phyloP scores from a whole-genome alignment of 1,140 invertebrate genomes.

The Mamestra configurata region DNA sequence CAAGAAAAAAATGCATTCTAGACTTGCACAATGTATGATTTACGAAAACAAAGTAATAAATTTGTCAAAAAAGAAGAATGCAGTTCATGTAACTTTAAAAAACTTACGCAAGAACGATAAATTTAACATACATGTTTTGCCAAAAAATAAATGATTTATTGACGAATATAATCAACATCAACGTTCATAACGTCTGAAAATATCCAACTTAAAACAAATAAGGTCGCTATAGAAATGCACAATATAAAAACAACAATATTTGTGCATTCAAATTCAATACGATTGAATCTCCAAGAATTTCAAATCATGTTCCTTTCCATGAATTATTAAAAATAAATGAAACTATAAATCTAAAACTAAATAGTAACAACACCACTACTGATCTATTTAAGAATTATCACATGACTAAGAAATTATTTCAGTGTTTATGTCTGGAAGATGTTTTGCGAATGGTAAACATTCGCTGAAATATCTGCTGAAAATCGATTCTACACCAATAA shows the following conservation, averaged over 20 bases:
- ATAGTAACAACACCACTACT: conserved; percentile 44
- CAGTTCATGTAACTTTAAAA: not conserved
- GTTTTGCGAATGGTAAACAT: conserved; percentile 66
- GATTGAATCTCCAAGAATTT: not conserved
- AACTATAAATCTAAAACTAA: not conserved
- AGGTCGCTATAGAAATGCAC: not conserved
- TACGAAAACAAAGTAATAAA: not conserved
- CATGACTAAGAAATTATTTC: conserved; percentile 55
- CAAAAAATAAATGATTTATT: not conserved
- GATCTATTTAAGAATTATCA: conserved; percentile 65
- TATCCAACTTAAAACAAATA: not conserved
- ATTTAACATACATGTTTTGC: not conserved
- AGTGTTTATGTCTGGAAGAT: conserved; percentile 73
- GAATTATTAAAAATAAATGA: not conserved
- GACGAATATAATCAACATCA: not conserved
- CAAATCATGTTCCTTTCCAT: not conserved
- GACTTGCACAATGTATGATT: not conserved
- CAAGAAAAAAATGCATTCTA: not conserved
- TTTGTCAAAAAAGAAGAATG: not conserved
- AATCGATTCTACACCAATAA: not conserved
- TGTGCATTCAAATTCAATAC: not conserved
- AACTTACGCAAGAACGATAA: not conserved
- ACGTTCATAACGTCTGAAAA: not conserved
- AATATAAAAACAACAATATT: not conserved
- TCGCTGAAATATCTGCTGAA: conserved; percentile 12